Percentiles rank a stretch among this genome's conserved stretches.
Conservation (phyloP, 1,140 invertebrate genomes). For the Chionoecetes opilio region DNA sequence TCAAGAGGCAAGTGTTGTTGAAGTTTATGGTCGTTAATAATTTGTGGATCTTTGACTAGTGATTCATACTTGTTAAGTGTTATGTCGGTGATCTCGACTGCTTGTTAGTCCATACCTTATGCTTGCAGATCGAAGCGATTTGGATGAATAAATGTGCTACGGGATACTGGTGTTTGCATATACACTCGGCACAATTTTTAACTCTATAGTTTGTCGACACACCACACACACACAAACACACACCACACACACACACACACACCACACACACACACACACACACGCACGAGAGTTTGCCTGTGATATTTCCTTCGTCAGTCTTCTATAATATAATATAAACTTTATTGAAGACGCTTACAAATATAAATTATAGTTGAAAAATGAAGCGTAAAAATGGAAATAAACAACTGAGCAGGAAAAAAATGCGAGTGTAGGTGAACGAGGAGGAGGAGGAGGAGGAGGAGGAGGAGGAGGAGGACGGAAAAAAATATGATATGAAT, state of each 20-base stretch:
- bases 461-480: background rate
- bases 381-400: background rate
- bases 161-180: no score
- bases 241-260: no score
- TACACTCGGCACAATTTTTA: no score
- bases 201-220: background rate
- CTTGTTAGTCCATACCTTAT: no score
- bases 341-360: background rate
- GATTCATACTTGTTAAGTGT: no score
- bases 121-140: no score
- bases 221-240: slow-evolving; percentile 40
- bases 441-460: background rate
- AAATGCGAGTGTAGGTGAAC: background rate
- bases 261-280: no score
- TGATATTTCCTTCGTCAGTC: background rate
- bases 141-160: no score
- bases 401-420: background rate
- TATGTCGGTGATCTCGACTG: no score
- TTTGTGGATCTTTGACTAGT: no score
- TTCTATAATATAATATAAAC: background rate
- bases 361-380: background rate
- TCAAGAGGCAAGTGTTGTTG: no score
- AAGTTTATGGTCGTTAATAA: no score
- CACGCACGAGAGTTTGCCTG: background rate
- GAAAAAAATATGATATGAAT: background rate